These are phyloP conservation scores for Sicus ferrugineus DNA, from an alignment of 2,888 invertebrate species.

Conservation along the genomic window DNA sequence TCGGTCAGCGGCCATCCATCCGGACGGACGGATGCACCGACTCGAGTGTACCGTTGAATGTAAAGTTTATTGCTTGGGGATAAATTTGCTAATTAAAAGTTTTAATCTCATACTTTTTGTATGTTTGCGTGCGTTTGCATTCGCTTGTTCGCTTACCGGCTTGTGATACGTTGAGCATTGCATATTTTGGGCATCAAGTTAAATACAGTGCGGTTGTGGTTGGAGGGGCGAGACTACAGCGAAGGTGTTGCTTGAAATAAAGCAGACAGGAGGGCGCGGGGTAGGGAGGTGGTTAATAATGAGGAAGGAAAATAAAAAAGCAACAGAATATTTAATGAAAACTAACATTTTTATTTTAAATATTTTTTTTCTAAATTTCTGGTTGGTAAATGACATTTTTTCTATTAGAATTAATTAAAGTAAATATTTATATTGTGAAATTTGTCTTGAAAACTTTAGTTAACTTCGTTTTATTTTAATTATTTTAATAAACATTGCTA, in stretches of 20 bases:
- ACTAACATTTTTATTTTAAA: background rate
- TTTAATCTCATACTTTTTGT: slow-evolving; percentile 28
- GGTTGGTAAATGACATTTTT: too few species aligned
- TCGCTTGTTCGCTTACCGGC: background rate
- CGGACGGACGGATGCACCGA: background rate
- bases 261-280: background rate
- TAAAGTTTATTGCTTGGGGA: slow-evolving; percentile 32
- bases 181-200: slow-evolving; percentile 20
- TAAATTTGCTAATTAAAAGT: slow-evolving; percentile 37
- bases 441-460: too few species aligned
- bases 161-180: background rate
- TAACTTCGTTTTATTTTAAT: too few species aligned
- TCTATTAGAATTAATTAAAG: too few species aligned
- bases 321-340: background rate
- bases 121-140: slow-evolving; percentile 11
- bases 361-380: too few species aligned
- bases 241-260: background rate
- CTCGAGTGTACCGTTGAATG: background rate
- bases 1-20: too few species aligned
- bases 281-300: background rate
- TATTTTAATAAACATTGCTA: too few species aligned
- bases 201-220: background rate
- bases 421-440: too few species aligned
- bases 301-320: background rate
- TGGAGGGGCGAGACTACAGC: background rate